Evolutionary conservation across 2,113 vertebrate species (phyloP).

Genomic region (Syngnathus floridae): DNA sequence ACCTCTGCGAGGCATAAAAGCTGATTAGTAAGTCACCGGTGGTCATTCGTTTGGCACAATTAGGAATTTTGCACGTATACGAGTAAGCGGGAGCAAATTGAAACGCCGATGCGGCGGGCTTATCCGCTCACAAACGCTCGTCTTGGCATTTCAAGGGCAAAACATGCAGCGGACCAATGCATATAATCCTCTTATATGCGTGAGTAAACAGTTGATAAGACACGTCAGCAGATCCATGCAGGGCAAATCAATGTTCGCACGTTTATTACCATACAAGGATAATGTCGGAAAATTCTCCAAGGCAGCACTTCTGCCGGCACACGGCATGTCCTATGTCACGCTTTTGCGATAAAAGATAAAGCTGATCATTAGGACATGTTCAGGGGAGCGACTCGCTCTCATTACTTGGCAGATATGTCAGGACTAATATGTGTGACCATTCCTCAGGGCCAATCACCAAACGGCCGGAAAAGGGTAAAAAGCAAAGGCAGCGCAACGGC

Average conservation of each 20-base stretch:
- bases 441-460: background rate
- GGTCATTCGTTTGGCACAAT: conserved; percentile 28
- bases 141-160: conserved; percentile 45
- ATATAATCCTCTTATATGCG: conserved; percentile 6
- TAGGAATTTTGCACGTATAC: conserved; percentile 39
- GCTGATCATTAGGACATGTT: conserved; percentile 14
- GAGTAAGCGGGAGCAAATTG: conserved; percentile 32
- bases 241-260: background rate
- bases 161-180: conserved; percentile 1
- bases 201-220: conserved; percentile 8
- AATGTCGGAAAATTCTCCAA: background rate
- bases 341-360: conserved; percentile 6
- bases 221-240: background rate
- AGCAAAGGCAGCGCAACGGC: background rate
- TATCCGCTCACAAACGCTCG: conserved; percentile 41
- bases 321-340: background rate
- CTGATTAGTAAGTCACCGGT: conserved; percentile 43
- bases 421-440: background rate
- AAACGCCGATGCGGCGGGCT: conserved; percentile 24
- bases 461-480: background rate
- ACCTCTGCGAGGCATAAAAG: conserved; percentile 44
- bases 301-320: background rate
- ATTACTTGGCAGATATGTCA: background rate
- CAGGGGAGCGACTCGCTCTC: conserved; percentile 1
- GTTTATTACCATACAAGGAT: conserved; percentile 1